phyloP scores from a whole-genome alignment of 2,888 invertebrate genomes.

The Scaptomyza reducta region DNA sequence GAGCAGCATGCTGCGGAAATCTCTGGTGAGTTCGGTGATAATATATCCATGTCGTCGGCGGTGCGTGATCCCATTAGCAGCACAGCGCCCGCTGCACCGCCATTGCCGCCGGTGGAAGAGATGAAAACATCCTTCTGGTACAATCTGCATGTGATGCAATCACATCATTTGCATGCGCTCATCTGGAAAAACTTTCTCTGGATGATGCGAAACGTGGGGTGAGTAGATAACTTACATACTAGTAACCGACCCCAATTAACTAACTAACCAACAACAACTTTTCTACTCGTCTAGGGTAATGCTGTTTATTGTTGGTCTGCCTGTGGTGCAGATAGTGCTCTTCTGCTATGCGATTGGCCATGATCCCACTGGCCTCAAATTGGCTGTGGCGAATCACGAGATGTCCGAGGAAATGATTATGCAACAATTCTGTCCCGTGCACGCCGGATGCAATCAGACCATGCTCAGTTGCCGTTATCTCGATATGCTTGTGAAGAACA shows the following conservation, averaged over 20 bases:
- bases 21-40: constrained; percentile 94
- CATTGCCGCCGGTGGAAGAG: constrained; percentile 89
- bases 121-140: constrained; percentile 86
- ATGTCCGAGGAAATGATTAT: constrained; percentile 85
- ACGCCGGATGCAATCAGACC: constrained; percentile 87
- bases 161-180: constrained; percentile 91
- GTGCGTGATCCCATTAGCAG: constrained; percentile 87
- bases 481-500: constrained; percentile 88
- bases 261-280: constrained; percentile 5
- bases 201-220: constrained; percentile 94
- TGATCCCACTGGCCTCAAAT: constrained; percentile 90
- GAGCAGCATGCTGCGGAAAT: constrained; percentile 89
- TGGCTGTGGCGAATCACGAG: constrained; percentile 94
- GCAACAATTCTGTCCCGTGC: constrained; percentile 85
- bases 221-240: constrained; percentile 66
- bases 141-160: constrained; percentile 87
- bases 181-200: constrained; percentile 95
- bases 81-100: constrained; percentile 86
- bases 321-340: constrained; percentile 92
- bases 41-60: constrained; percentile 91
- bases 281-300: constrained; percentile 86
- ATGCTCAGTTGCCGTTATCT: constrained; percentile 92
- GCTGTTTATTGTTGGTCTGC: constrained; percentile 93
- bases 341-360: constrained; percentile 96
- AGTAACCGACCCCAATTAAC: constrained; percentile 21